A percentile compares a stretch with the other conserved stretches of the same genome.
Evolutionary conservation across 92 coral and sea anemone genomes (phyloP).

Genomic region (Desmophyllum pertusum): DNA sequence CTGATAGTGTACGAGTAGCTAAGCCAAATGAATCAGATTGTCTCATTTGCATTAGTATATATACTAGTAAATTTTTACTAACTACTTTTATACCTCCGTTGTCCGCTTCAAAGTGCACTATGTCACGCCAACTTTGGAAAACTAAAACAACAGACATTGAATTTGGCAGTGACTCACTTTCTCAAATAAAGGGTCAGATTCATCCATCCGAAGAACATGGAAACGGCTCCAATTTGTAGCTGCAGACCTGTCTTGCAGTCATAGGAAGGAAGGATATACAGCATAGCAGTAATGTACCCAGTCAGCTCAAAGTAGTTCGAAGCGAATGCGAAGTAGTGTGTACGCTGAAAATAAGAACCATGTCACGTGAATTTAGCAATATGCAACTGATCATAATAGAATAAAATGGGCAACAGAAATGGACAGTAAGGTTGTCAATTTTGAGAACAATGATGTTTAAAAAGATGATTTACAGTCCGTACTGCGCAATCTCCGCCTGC

Average conservation of each 20-base stretch:
- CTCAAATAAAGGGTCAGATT: conserved; percentile 79
- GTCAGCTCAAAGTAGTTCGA: conserved; percentile 75
- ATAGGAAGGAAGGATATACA: conserved; percentile 50
- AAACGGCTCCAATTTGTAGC: conserved; percentile 59
- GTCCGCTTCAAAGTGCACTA: background rate
- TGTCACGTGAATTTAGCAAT: too few species aligned
- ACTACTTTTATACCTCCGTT: background rate
- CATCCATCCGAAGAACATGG: conserved; percentile 83
- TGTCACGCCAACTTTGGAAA: background rate
- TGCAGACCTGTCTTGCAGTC: conserved; percentile 48
- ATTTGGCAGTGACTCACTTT: conserved; percentile 49
- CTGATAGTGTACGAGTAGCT: too few species aligned
- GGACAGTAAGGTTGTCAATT: too few species aligned
- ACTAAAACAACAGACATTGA: background rate
- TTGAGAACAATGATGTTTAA: too few species aligned
- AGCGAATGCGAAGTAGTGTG: conserved; percentile 51
- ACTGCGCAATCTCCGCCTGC: too few species aligned
- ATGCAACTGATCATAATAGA: too few species aligned
- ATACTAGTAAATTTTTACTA: too few species aligned
- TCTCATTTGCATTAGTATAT: too few species aligned
- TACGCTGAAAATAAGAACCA: conserved; percentile 60
- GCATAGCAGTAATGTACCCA: conserved; percentile 59
- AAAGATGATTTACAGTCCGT: too few species aligned
- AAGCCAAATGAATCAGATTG: too few species aligned
- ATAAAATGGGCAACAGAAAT: too few species aligned